Base-by-base conservation (phyloP, 2,113 vertebrate species). In the Dascyllus trimaculatus region DNA sequence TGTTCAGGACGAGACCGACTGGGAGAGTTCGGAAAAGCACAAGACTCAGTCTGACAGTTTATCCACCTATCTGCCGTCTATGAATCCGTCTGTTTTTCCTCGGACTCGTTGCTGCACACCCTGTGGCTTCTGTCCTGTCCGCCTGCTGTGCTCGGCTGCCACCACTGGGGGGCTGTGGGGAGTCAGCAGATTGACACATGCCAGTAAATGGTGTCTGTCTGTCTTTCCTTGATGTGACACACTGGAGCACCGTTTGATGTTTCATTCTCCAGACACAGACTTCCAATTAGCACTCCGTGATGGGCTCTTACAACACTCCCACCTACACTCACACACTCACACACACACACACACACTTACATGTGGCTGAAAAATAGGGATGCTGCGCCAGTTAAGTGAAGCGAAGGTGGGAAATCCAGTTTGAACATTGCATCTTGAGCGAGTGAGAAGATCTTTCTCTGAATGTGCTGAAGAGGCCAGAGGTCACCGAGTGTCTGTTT, bases 221-320 rank as follows among this genome's bases (percentile, higher is more conserved):
- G 45, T 54, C 24, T 65, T 11, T 43, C 25, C 17, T 40, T 46
- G 46, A 60, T 58, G 18, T 19, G 48, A 21, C 15, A 51, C 61
- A 58, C n/a, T 4, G 13, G 52, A n/a, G n/a, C 61, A 57, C 56
- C 63, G 43, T 72, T 65, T 68, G 71, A 68, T 81, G 56, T 71
- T 80, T 48, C 43, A 43, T 1, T 74, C 62, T 60, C 25, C 68
- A 52, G 21, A 51, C 35, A 53, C 61, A 18, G 49, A 54, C 69
- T 46, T 67, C 21, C 53, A 71, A 35, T 81, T 58, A 62, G 32
- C 18, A 29, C n/a, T 73, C 21, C 25, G 57, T 62, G 61, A 75
- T 75, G 61, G 26, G 26, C 52, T 35, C 29, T 80, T 26, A 69
- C 46, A 67, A 60, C 67, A 45, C 64, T 57, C 51, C 62, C 32